phyloP scores from a whole-genome alignment of 2,888 invertebrate species.

The Apomyelois bistriatella region DNA sequence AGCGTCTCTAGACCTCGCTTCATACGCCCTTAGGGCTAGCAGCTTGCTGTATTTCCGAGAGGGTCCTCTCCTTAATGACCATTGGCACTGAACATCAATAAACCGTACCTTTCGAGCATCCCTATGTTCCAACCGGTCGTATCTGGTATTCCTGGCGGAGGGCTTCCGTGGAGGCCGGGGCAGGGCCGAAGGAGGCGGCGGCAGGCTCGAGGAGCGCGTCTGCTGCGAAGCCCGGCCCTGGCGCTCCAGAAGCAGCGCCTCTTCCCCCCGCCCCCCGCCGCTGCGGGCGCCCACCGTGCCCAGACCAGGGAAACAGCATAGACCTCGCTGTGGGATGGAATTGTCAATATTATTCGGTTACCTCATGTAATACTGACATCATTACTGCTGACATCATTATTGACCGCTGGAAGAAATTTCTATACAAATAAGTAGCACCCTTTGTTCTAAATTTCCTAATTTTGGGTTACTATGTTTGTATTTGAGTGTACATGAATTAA shows the following conservation, averaged over 20 bases:
- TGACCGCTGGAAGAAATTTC: too few species aligned
- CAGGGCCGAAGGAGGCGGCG: constrained; percentile 85
- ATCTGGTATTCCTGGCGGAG: constrained; percentile 80
- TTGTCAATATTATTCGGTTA: background rate
- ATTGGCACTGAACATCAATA: too few species aligned
- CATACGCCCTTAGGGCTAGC: too few species aligned
- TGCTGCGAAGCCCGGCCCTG: constrained; percentile 88
- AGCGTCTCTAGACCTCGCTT: too few species aligned
- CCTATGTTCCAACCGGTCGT: constrained; percentile 81
- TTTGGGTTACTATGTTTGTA: too few species aligned
- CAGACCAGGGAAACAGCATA: constrained; percentile 88
- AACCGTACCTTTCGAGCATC: constrained; percentile 60
- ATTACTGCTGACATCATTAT: too few species aligned
- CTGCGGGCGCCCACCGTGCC: constrained; percentile 65
- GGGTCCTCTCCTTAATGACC: too few species aligned
- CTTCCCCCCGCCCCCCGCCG: constrained; percentile 80
- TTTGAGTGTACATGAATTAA: too few species aligned
- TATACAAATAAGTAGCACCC: too few species aligned
- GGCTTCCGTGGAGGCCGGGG: constrained; percentile 84
- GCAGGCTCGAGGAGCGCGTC: constrained; percentile 84
- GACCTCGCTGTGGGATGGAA: constrained; percentile 81
- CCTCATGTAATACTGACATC: too few species aligned
- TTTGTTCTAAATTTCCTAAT: too few species aligned
- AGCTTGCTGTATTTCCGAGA: too few species aligned
- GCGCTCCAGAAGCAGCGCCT: constrained; percentile 86